Evolutionary conservation across 1,140 invertebrate species (phyloP).

Genomic region (Hyposmocoma kahamanoa): DNA sequence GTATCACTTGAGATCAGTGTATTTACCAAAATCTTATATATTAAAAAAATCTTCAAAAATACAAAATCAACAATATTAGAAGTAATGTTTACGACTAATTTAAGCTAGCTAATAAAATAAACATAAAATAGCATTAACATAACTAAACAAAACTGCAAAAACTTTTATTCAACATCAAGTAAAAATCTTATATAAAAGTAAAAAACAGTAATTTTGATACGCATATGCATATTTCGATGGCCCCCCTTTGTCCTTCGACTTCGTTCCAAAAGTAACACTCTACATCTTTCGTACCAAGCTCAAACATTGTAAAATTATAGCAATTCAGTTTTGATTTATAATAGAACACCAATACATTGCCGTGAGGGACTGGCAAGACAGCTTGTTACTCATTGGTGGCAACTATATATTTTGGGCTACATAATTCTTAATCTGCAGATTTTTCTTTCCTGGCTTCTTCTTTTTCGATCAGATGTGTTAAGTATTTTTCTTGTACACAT

Average conservation of each 20-base stretch:
- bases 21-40: too few relatives aligned
- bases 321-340: slow-evolving; percentile 42
- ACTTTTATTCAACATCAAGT: too few relatives aligned
- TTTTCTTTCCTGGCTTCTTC: slow-evolving; percentile 17
- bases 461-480: slow-evolving; percentile 25
- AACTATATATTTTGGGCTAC: slow-evolving; percentile 18
- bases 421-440: slow-evolving; percentile 13
- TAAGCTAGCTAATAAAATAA: too few relatives aligned
- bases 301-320: slow-evolving; percentile 43
- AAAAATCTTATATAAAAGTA: too few relatives aligned
- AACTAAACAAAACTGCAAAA: too few relatives aligned
- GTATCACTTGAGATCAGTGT: too few relatives aligned
- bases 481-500: slow-evolving; percentile 36
- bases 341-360: slow-evolving; percentile 43
- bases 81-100: too few relatives aligned
- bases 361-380: slow-evolving; percentile 37
- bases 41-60: too few relatives aligned
- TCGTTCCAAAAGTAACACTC: slow-evolving; percentile 38
- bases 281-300: slow-evolving; percentile 26
- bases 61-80: too few relatives aligned
- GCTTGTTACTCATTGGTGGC: slow-evolving; percentile 49
- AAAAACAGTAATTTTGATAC: slow-evolving; percentile 31
- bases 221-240: slow-evolving; percentile 35
- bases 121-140: too few relatives aligned
- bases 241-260: slow-evolving; percentile 29